These are phyloP conservation scores for Meloidogyne hapla DNA, from an alignment of 1,140 invertebrate genomes.

Conservation along the genomic window DNA sequence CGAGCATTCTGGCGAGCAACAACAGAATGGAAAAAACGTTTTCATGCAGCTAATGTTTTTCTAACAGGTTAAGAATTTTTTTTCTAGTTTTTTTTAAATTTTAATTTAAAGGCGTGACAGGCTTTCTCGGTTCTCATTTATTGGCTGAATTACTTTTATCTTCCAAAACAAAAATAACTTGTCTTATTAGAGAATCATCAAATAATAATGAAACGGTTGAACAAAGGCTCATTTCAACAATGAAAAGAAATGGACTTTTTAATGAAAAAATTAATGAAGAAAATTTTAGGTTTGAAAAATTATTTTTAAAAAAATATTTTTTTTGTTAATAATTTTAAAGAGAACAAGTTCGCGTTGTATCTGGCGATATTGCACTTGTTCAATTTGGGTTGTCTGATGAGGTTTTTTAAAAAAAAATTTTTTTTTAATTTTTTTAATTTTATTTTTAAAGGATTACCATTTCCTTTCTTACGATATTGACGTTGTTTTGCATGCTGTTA, in stretches of 20 bases:
- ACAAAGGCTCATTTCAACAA: slow-evolving; percentile 62
- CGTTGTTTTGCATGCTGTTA: slow-evolving; percentile 67
- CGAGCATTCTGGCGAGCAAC: slow-evolving; percentile 66
- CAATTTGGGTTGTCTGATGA: slow-evolving; percentile 67
- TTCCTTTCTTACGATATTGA: slow-evolving; percentile 67
- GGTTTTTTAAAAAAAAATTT: neutral
- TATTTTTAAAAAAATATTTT: slow-evolving; percentile 14
- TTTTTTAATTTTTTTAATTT: neutral
- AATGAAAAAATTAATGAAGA: slow-evolving; percentile 35
- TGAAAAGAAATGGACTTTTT: slow-evolving; percentile 65
- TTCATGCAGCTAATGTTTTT: slow-evolving; percentile 44
- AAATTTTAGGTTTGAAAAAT: slow-evolving; percentile 47
- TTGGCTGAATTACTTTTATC: slow-evolving; percentile 34
- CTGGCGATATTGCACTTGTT: slow-evolving; percentile 67
- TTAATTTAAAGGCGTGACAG: slow-evolving; percentile 31
- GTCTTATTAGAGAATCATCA: slow-evolving; percentile 61
- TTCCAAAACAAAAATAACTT: slow-evolving; percentile 31
- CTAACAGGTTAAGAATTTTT: slow-evolving; percentile 43
- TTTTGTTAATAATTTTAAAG: slow-evolving; percentile 36
- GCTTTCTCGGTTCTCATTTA: slow-evolving; percentile 50
- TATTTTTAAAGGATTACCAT: slow-evolving; percentile 64
- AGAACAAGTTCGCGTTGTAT: slow-evolving; percentile 63
- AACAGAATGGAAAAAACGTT: slow-evolving; percentile 64
- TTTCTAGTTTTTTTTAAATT: neutral
- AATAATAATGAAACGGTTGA: slow-evolving; percentile 44